Percentiles rank a stretch among this genome's conserved stretches.
Conservation (phyloP, 2,113 vertebrate genomes). For the Actenoides hombroni region DNA sequence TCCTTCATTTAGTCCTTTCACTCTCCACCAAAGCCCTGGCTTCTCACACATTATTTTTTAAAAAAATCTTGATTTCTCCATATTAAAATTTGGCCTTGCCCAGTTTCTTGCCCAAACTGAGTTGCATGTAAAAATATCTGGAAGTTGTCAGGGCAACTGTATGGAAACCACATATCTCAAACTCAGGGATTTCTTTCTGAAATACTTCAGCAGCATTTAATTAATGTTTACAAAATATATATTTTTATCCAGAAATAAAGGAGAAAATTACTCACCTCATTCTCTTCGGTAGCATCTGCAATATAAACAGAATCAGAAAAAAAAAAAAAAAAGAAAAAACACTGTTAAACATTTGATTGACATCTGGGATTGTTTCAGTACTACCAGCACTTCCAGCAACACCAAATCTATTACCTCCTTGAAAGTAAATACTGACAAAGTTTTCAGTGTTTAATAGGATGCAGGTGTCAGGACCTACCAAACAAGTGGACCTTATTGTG, state of each 20-base stretch:
- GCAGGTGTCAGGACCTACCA: neutral
- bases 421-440: neutral
- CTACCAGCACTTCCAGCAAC: neutral
- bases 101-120: neutral
- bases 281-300: neutral
- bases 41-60: neutral
- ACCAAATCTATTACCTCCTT: neutral
- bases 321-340: neutral
- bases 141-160: neutral
- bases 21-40: neutral
- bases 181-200: neutral
- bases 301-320: neutral
- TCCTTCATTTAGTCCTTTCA: neutral
- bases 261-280: constrained; percentile 15
- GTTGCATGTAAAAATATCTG: neutral
- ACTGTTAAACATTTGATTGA: neutral
- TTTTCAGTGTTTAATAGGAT: neutral
- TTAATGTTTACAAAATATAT: neutral
- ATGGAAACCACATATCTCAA: neutral
- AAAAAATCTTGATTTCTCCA: neutral
- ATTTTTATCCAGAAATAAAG: neutral
- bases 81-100: neutral
- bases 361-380: neutral
- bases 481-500: neutral
- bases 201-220: neutral